A percentile compares a stretch with the other conserved stretches of the same genome.
Evolutionary conservation across 2,888 invertebrate genomes (phyloP).

Genomic region (Galerucella calmariensis): DNA sequence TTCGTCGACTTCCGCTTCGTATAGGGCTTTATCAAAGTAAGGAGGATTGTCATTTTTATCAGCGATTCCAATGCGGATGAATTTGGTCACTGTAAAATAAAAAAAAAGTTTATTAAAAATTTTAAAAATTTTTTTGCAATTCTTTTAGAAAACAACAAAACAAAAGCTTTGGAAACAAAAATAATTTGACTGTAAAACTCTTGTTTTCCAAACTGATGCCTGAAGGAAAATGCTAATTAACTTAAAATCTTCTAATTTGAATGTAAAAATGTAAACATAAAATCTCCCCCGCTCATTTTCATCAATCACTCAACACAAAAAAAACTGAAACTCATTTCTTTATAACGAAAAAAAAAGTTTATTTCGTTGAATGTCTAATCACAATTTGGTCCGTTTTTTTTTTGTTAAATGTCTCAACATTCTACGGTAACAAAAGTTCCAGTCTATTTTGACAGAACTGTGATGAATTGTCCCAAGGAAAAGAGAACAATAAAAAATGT

Average conservation of each 20-base stretch:
- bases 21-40: slow-evolving; percentile 95
- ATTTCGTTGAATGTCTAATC: slow-evolving; percentile 4
- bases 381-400: neutral
- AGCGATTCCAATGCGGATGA: slow-evolving; percentile 97
- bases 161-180: no score
- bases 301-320: slow-evolving; percentile 13
- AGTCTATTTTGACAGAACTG: slow-evolving; percentile 5
- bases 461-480: slow-evolving; percentile 8
- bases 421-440: neutral
- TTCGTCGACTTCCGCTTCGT: slow-evolving; percentile 97
- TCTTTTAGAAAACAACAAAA: neutral
- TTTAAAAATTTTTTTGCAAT: no score
- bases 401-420: neutral
- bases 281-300: neutral
- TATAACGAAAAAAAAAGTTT: slow-evolving; percentile 7
- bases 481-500: neutral
- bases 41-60: slow-evolving; percentile 99
- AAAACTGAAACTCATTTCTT: neutral
- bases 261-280: neutral
- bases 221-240: neutral
- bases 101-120: neutral
- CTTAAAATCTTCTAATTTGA: neutral
- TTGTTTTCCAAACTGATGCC: neutral
- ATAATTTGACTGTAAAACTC: neutral
- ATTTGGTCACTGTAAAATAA: slow-evolving; percentile 87